Percentiles rank a stretch among this genome's conserved stretches.
These are phyloP conservation scores for Bos indicus DNA, from an alignment of 2,113 vertebrate species.

Conservation along the genomic window DNA sequence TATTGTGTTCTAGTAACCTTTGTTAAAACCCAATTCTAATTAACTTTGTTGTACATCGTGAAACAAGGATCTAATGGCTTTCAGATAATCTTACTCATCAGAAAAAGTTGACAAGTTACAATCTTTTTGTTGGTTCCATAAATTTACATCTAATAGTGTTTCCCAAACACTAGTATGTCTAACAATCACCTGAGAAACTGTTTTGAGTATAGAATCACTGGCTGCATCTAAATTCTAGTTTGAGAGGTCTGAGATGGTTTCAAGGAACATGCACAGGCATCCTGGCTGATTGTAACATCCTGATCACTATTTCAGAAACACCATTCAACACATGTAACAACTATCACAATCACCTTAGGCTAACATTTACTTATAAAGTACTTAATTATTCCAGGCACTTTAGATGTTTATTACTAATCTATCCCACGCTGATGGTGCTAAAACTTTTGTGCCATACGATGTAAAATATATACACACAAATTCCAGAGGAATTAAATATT, in stretches of 20 bases:
- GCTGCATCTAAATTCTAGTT: neutral
- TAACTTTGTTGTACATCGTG: neutral
- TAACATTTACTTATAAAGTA: neutral
- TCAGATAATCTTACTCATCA: neutral
- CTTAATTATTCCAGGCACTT: neutral
- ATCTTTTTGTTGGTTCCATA: neutral
- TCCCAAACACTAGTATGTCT: neutral
- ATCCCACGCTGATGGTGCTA: neutral
- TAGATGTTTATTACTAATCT: neutral
- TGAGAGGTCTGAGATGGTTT: neutral
- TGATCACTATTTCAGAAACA: neutral
- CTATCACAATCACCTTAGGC: neutral
- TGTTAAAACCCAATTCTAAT: neutral
- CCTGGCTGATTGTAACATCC: neutral
- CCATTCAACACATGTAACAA: neutral
- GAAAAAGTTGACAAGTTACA: neutral
- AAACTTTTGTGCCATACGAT: neutral
- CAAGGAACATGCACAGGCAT: neutral
- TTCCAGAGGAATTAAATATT: neutral
- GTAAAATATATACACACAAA: neutral
- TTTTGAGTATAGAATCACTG: neutral
- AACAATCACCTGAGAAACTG: neutral
- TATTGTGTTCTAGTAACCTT: neutral
- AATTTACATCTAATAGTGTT: neutral
- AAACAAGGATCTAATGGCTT: neutral